Evolutionary conservation across 2,797 vertebrate genomes (phyloP), one percentile per base, ranked within the genome.

Genomic region (Scarus forsteni): DNA sequence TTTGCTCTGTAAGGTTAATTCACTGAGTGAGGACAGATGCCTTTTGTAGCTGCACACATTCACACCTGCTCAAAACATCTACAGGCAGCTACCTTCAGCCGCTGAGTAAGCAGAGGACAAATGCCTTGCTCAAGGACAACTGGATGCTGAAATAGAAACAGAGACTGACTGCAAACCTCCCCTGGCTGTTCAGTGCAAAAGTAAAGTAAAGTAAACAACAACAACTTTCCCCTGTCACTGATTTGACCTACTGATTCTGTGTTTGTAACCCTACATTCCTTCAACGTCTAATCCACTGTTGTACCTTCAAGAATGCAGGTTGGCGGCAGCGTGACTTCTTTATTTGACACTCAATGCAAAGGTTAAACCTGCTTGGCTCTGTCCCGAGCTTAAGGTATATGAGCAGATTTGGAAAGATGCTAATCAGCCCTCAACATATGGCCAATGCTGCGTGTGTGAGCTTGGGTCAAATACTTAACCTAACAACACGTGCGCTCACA

Each of bases 101-200:
- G 1, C 36, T 51, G 67, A 70, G 48, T 52, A 49, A 67, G 53
- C 70, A 19, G 59, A 79, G 58, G 75, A 64, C 60, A 49, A 39
- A 79, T 60, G 39, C 45, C 48, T 66, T 27, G 19, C 49, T 70
- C 54, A 75, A 80, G 61, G 72, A 62, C 70, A 50, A 57, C 11
- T 1, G 0, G 11, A 18, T 36, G 49, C 48, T 62, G 60, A 66
- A 39, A 68, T 19, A 70, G 19, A 18, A 68, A 66, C 18, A 9
- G 19, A 19, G n/a, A 12, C 5, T 49, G 11, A 7, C 39, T 34
- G 13, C 39, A 49, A 44, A 58, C 18, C 35, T 60, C 54, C 35
- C 34, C 14, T 8, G 27, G 38, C 44, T 57, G 43, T 34, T 57
- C 16, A 15, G 3, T 40, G 53, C 60, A 19, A 43, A 8, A 1